Base-by-base conservation (phyloP, 64 coral and sea anemone genomes). In the Pocillopora damicornis region DNA sequence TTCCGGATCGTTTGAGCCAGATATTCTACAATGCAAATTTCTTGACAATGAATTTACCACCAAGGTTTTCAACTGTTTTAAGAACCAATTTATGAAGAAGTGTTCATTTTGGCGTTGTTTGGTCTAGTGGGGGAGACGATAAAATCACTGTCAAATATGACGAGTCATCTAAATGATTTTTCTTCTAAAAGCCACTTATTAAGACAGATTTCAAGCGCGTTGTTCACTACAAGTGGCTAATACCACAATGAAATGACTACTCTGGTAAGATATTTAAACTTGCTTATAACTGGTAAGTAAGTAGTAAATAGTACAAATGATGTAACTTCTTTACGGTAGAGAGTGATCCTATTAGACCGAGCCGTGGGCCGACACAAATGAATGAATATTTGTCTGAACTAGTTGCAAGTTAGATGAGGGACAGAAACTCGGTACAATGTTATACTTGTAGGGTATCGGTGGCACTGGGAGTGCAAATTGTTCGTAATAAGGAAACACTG, bases 371-470 rank as follows among this genome's bases (percentile, higher is more conserved):
- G 26, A 61, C 79, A 34, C n/a, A 63, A 85, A 92, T 2, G 90
- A 63, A 79, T 92, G 68, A 2, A 92, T 87, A 35, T 92, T 92
- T 30, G 90, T 87, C 51, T 87, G 65, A 4, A 92, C 83, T 64
- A 92, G 83, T 87, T 81, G 82, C 20, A 92, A 76, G 42, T 92
- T 92, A 11, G 82, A 87, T 18, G 90, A 87, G 42, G 90, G 76
- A 42, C 77, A 86, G 58, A 92, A 92, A 72, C 65, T 92, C 60
- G 90, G 90, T 7, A 83, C 37, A 30, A 86, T 26, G 37, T 67
- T 86, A 45, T 75, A 92, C 11, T 65, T 67, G 15, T 87, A 36
- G 12, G 58, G 51, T 17, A 92, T n/a, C 37, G 86, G 77, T 36
- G 59, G 88, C 13, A 89, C 23, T 11, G 77, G 88, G 35, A 75